A percentile compares a stretch with the other conserved stretches of the same genome.
phyloP scores from a whole-genome alignment of 2,797 vertebrate genomes.

The Chromis chromis region DNA sequence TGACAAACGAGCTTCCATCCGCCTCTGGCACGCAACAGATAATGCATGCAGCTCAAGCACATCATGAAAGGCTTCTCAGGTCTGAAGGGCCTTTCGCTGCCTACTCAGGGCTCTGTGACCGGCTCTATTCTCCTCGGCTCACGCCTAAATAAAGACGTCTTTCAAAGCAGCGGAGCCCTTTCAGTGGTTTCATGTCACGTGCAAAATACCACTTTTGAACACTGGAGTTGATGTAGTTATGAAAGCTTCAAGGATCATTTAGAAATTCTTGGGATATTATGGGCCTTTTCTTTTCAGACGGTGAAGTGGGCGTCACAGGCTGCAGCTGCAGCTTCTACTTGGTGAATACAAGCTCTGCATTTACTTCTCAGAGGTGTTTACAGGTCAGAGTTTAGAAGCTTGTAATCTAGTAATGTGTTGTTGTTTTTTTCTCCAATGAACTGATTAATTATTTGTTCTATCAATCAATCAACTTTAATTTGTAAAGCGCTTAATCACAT shows the following conservation, averaged over 20 bases:
- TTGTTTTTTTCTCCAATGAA: background rate
- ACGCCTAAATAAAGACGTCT: constrained; percentile 73
- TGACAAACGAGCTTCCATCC: constrained; percentile 72
- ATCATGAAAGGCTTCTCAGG: constrained; percentile 67
- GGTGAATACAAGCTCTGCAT: constrained; percentile 7
- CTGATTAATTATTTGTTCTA: background rate
- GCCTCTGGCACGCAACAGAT: constrained; percentile 71
- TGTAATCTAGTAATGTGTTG: background rate
- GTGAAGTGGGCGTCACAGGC: constrained; percentile 42
- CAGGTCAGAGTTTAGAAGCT: background rate
- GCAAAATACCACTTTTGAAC: constrained; percentile 50
- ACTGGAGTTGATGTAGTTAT: constrained; percentile 52
- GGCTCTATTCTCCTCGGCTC: constrained; percentile 50
- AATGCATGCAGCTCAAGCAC: constrained; percentile 73
- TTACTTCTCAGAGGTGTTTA: constrained; percentile 30
- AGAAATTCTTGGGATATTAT: constrained; percentile 67
- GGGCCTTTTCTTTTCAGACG: constrained; percentile 39
- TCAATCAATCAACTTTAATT: too few species aligned
- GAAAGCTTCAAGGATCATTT: constrained; percentile 73
- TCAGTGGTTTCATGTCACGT: constrained; percentile 53
- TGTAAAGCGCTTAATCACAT: too few species aligned
- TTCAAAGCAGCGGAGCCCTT: constrained; percentile 57
- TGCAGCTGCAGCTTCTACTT: constrained; percentile 54
- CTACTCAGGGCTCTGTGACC: constrained; percentile 43
- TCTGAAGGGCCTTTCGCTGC: constrained; percentile 49